phyloP scores from a whole-genome alignment of 2,888 invertebrate species.

The Calameuta filiformis region DNA sequence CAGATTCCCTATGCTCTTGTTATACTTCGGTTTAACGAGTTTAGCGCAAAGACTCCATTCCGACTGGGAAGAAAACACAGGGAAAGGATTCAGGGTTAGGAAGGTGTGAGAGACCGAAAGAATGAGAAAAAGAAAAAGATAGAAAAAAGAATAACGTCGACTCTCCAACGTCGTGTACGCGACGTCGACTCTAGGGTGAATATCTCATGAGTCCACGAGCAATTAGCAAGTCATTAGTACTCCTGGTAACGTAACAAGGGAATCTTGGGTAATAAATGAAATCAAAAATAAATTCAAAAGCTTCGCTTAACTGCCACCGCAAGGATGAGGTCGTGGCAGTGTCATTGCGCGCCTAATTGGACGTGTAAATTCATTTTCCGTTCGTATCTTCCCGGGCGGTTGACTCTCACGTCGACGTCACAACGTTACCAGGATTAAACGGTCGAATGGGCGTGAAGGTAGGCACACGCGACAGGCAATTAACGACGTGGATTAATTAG shows the following conservation, averaged over 20 bases:
- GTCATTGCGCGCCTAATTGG: background rate
- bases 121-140: background rate
- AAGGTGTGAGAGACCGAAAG: background rate
- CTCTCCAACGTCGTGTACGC: background rate
- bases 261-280: background rate
- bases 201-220: background rate
- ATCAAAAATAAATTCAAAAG: background rate
- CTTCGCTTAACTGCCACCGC: background rate
- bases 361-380: background rate
- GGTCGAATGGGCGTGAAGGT: background rate
- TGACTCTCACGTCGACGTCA: background rate
- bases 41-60: background rate
- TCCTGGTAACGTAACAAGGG: background rate
- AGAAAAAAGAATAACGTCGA: background rate
- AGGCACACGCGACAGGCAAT: background rate
- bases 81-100: background rate
- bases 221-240: slow-evolving; percentile 5
- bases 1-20: background rate
- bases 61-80: background rate
- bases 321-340: background rate
- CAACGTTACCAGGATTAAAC: background rate
- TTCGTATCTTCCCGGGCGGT: background rate
- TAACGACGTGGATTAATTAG: background rate
- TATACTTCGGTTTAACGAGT: background rate
- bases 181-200: background rate